A percentile compares a stretch with the other conserved stretches of the same genome.
These are phyloP conservation scores for Eospalax fontanierii DNA, from an alignment of 2,797 vertebrate genomes.

Conservation along the genomic window DNA sequence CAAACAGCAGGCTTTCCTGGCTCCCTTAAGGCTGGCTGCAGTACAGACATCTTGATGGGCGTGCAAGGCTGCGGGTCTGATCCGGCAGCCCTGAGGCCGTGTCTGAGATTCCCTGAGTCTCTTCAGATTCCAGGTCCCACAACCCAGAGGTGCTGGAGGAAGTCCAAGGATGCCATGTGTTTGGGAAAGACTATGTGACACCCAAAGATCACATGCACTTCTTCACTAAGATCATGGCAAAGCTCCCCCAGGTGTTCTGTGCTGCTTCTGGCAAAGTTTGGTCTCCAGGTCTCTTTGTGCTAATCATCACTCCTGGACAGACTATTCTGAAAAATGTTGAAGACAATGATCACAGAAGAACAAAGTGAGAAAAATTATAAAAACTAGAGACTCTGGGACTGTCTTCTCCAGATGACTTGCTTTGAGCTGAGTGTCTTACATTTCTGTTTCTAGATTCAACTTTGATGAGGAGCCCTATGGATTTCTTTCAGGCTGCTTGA, in stretches of 20 bases:
- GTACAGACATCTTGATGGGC: background rate
- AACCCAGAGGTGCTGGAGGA: background rate
- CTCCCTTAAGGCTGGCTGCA: background rate
- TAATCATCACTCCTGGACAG: background rate
- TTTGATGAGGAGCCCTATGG: constrained; percentile 52
- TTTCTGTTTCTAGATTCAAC: constrained; percentile 32
- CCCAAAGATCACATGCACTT: background rate
- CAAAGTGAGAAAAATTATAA: constrained; percentile 48
- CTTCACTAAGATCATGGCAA: background rate
- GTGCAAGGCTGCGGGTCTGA: background rate
- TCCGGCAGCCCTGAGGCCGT: background rate
- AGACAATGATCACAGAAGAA: constrained; percentile 27
- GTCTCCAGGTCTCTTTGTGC: background rate
- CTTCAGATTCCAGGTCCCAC: background rate
- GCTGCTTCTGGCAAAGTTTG: background rate
- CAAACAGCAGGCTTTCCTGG: background rate
- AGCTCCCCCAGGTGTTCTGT: background rate
- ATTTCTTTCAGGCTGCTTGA: constrained; percentile 44
- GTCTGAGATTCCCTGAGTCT: background rate
- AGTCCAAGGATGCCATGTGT: background rate
- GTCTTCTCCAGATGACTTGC: constrained; percentile 53
- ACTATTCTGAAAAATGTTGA: constrained; percentile 21
- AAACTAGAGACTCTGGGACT: constrained; percentile 40
- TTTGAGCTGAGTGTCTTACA: constrained; percentile 48
- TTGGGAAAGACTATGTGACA: background rate